Evolutionary conservation across 2,888 invertebrate genomes (phyloP), one percentile per base, ranked within the genome.

Genomic region (Platycheirus albimanus): DNA sequence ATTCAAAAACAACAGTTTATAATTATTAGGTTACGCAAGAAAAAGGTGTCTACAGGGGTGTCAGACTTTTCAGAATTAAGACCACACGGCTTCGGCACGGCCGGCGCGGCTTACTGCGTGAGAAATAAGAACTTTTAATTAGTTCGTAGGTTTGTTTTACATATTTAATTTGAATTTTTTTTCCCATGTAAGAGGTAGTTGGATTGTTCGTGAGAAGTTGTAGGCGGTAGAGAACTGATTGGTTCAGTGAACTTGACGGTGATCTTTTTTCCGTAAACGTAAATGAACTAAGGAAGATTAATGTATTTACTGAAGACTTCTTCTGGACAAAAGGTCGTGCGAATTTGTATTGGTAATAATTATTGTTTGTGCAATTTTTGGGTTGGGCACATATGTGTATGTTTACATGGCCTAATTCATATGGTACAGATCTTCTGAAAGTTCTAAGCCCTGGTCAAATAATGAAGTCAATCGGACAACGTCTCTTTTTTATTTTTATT

Each of bases 61-160:
- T 67, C 52, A 69, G 61, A 17, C 33, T 8, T 10, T 13, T 19
- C 69, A 45, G 45, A 33, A 19, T 61, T 13, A 30, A 74, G 81
- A 70, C 61, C 81, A 81, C 71, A 71, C n/a, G n/a, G n/a, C n/a
- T n/a, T n/a, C n/a, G n/a, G n/a, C n/a, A n/a, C n/a, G n/a, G n/a
- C n/a, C n/a, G n/a, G n/a, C n/a, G n/a, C n/a, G n/a, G n/a, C n/a
- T n/a, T n/a, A n/a, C 66, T 43, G 71, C 71, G 81, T 81, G 81
- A 72, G 81, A 81, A 76, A 77, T 81, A 77, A 72, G 81, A 81
- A 76, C 71, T 77, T 77, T 77, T 81, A 81, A 81, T 81, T 81
- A 81, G 58, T 24, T 41, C 41, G 56, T 36, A 38, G 20, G 56
- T 58, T 58, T 58, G 41, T 54, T 54, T 54, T 54, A 52, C 52